Conservation (phyloP, 2,113 vertebrate genomes). For the Cercocebus atys region DNA sequence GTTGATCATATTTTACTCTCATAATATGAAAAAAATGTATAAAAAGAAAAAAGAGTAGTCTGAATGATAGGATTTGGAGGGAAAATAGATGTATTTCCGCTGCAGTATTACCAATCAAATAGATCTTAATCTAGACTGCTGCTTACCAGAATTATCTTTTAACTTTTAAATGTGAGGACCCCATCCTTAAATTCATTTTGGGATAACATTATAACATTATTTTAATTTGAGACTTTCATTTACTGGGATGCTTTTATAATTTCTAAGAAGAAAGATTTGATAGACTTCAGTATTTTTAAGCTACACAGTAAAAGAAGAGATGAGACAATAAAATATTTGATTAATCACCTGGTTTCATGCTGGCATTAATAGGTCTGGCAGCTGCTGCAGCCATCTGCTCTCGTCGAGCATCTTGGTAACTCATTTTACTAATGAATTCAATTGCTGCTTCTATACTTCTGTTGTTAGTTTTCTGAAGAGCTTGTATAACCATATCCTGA, state of each 20-base stretch:
- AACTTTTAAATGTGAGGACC: not conserved
- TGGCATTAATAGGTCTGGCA: slow-evolving; percentile 87
- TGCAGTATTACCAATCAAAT: not conserved
- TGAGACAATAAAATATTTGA: not conserved
- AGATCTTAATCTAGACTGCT: not conserved
- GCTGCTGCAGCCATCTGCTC: slow-evolving; percentile 91
- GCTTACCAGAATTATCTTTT: not conserved
- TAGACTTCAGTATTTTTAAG: slow-evolving; percentile 23
- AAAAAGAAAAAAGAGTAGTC: not conserved
- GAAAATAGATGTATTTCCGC: not conserved
- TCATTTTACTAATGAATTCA: slow-evolving; percentile 95
- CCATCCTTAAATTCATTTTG: not conserved
- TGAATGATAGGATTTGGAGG: not conserved
- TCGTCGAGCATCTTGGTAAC: slow-evolving; percentile 92
- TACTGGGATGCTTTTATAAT: not conserved
- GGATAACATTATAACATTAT: not conserved
- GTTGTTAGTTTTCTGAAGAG: slow-evolving; percentile 90
- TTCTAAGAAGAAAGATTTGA: slow-evolving; percentile 18
- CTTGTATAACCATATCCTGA: slow-evolving; percentile 92
- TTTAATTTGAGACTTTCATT: not conserved
- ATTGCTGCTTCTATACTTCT: slow-evolving; percentile 92
- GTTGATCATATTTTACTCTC: not conserved
- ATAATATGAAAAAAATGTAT: not conserved
- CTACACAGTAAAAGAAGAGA: not conserved
- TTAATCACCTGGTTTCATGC: slow-evolving; percentile 91